A percentile compares a stretch with the other conserved stretches of the same genome.
Evolutionary conservation across 2,113 vertebrate genomes (phyloP).

Genomic region (Leiothrix lutea): DNA sequence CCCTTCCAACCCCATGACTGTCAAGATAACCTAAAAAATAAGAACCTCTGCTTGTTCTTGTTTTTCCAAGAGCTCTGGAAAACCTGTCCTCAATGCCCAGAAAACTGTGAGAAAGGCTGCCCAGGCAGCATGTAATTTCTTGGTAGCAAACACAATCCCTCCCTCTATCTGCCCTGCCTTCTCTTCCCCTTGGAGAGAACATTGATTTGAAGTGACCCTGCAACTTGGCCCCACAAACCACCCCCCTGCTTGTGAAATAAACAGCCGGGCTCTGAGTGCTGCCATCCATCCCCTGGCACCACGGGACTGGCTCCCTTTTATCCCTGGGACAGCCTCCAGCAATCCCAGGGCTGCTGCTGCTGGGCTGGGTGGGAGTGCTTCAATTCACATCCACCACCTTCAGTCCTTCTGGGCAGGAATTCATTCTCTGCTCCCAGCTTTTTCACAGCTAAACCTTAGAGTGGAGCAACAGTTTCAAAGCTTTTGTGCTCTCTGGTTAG

Average conservation of each 20-base stretch:
- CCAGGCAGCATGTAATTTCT: not conserved
- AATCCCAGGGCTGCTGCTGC: accelerated
- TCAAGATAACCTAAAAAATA: not conserved
- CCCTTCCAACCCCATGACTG: not conserved
- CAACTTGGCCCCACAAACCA: not conserved
- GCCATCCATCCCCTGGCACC: not conserved
- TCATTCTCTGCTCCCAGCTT: not conserved
- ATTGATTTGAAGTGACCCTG: not conserved
- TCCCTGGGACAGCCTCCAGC: not conserved
- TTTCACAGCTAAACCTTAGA: not conserved
- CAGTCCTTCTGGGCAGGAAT: not conserved
- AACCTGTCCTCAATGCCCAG: not conserved
- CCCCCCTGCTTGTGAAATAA: not conserved
- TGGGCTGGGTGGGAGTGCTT: not conserved
- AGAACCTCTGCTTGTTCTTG: not conserved
- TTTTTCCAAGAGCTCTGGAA: constrained; percentile 19
- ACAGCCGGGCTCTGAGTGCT: not conserved
- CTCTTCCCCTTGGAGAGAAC: not conserved
- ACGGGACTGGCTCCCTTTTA: not conserved
- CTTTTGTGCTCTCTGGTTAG: not conserved
- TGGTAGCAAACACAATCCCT: not conserved
- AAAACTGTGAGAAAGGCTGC: not conserved
- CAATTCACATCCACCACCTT: not conserved
- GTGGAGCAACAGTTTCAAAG: not conserved
- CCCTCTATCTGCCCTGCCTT: not conserved